Percentiles rank a stretch among this genome's conserved stretches.
These are phyloP conservation scores for Edolisoma coerulescens DNA, from an alignment of 2,113 vertebrate species.

Conservation along the genomic window DNA sequence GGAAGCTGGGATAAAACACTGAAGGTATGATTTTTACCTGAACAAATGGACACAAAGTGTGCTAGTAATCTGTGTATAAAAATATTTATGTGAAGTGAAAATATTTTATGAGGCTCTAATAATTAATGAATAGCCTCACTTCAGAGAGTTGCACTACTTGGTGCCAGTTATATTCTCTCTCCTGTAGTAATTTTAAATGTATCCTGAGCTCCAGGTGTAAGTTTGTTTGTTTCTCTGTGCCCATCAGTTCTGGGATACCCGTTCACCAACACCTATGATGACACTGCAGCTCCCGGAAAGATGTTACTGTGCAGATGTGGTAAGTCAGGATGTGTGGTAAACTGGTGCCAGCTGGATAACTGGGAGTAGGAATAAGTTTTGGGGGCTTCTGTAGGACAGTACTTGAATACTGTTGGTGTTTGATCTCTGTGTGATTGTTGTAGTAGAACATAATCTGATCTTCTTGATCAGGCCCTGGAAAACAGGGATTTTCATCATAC, in stretches of 20 bases:
- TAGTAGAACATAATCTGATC: not conserved
- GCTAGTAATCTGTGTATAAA: not conserved
- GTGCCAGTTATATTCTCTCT: not conserved
- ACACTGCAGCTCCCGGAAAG: slow-evolving; percentile 93
- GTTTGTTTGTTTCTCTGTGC: not conserved
- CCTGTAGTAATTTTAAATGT: not conserved
- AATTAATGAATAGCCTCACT: not conserved
- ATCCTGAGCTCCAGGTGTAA: not conserved
- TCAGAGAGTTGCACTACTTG: not conserved
- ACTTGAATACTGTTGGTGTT: not conserved
- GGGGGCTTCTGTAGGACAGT: not conserved
- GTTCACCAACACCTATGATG: slow-evolving; percentile 97
- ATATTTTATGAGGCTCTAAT: not conserved
- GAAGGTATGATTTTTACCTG: slow-evolving; percentile 74
- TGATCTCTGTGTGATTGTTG: not conserved
- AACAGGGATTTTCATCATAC: not conserved
- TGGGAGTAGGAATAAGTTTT: not conserved
- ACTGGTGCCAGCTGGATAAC: not conserved
- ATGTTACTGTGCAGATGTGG: slow-evolving; percentile 98
- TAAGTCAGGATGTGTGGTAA: slow-evolving; percentile 49
- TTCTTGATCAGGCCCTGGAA: not conserved
- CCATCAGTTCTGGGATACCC: slow-evolving; percentile 95
- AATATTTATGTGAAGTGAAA: not conserved
- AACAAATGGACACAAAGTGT: not conserved
- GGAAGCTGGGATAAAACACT: slow-evolving; percentile 99